Percentiles rank a stretch among this genome's conserved stretches.
Evolutionary conservation across 2,113 vertebrate species (phyloP).

Genomic region (Gracilinanus agilis): DNA sequence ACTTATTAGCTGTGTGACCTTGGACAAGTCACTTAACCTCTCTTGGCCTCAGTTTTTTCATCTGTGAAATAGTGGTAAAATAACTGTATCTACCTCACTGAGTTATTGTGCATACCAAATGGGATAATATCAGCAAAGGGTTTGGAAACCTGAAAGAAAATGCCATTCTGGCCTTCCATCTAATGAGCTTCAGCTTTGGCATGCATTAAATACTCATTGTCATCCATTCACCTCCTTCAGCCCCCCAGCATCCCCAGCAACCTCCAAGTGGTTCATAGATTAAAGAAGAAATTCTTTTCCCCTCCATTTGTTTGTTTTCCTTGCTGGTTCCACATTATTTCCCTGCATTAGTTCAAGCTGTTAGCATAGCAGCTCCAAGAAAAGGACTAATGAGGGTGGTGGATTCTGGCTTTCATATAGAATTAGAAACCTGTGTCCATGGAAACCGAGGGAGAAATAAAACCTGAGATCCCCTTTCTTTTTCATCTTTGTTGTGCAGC

Average conservation of each 20-base stretch:
- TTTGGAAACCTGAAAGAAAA: slow-evolving; percentile 6
- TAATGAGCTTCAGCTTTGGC: background rate
- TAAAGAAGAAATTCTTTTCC: slow-evolving; percentile 67
- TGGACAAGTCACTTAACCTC: background rate
- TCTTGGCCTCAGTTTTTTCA: background rate
- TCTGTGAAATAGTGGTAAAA: background rate
- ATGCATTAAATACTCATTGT: slow-evolving; percentile 65
- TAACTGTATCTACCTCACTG: background rate
- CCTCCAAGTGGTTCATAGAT: slow-evolving; percentile 66
- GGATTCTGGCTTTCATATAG: slow-evolving; percentile 80
- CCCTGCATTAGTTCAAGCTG: slow-evolving; percentile 76
- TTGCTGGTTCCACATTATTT: slow-evolving; percentile 77
- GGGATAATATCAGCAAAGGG: background rate
- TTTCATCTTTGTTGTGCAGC: slow-evolving; percentile 58
- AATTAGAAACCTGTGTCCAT: slow-evolving; percentile 87
- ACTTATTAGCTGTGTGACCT: background rate
- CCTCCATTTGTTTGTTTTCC: slow-evolving; percentile 68
- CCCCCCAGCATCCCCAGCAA: background rate
- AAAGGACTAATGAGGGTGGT: slow-evolving; percentile 82
- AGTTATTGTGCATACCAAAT: background rate
- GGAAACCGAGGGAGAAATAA: slow-evolving; percentile 86
- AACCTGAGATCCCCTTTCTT: slow-evolving; percentile 78
- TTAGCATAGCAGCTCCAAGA: slow-evolving; percentile 78
- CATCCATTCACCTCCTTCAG: slow-evolving; percentile 56
- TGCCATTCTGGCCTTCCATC: background rate